phyloP scores from a whole-genome alignment of 2,113 vertebrate species.

The Lophura nycthemera region DNA sequence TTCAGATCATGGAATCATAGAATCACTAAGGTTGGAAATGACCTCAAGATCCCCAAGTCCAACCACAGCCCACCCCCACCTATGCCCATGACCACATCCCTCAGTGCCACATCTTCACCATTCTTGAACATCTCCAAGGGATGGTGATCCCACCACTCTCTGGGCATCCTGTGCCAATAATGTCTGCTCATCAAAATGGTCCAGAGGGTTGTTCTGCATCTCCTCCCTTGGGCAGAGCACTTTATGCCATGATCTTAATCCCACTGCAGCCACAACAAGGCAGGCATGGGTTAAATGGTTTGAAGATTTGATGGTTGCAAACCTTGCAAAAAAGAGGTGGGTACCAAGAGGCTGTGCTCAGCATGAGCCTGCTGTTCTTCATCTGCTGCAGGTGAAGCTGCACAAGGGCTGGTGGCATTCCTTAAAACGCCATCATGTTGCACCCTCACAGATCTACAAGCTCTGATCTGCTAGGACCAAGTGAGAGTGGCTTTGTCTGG shows the following conservation, averaged over 20 bases:
- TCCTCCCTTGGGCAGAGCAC: background rate
- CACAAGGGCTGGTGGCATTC: background rate
- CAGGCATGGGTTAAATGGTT: background rate
- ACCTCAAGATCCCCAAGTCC: too few species aligned
- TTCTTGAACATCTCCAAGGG: too few species aligned
- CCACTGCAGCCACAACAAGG: background rate
- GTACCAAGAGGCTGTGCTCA: background rate
- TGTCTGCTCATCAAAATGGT: background rate
- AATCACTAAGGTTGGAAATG: too few species aligned
- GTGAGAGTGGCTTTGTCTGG: background rate
- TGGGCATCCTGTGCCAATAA: too few species aligned
- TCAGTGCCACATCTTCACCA: too few species aligned
- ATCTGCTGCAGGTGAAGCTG: background rate
- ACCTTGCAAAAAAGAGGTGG: background rate
- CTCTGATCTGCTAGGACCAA: background rate
- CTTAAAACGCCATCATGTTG: background rate
- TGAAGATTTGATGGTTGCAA: background rate
- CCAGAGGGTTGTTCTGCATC: background rate
- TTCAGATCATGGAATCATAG: background rate
- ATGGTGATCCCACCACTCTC: too few species aligned
- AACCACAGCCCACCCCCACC: too few species aligned
- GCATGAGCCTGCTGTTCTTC: background rate
- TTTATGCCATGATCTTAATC: background rate
- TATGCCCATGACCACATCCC: too few species aligned
- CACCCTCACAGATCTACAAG: background rate